phyloP scores from a whole-genome alignment of 2,113 vertebrate species.

The Candoia aspera region DNA sequence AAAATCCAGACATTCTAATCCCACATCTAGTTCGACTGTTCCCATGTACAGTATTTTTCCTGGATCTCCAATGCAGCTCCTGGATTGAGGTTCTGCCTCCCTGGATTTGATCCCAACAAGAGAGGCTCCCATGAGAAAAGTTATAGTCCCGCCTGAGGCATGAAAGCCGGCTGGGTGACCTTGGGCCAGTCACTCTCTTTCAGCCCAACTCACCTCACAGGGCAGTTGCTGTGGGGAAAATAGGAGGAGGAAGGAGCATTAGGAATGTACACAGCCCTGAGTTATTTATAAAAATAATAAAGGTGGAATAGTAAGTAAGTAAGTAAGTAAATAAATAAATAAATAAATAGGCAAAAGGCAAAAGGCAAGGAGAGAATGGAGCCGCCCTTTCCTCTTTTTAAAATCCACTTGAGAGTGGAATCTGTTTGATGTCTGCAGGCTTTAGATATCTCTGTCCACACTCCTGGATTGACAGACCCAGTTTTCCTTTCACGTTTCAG shows the following conservation, averaged over 20 bases:
- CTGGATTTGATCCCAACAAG: neutral
- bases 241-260: too few relatives aligned
- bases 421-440: neutral
- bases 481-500: neutral
- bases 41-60: neutral
- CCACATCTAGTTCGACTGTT: neutral
- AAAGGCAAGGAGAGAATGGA: neutral
- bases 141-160: too few relatives aligned
- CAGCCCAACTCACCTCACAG: too few relatives aligned
- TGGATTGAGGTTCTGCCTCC: neutral
- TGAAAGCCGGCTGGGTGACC: too few relatives aligned
- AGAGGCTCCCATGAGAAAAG: neutral
- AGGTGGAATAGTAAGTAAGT: too few relatives aligned
- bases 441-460: neutral
- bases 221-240: too few relatives aligned
- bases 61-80: neutral
- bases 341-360: neutral
- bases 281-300: too few relatives aligned
- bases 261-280: too few relatives aligned
- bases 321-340: neutral
- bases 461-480: neutral
- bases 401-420: neutral
- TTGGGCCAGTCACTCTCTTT: too few relatives aligned
- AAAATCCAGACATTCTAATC: neutral
- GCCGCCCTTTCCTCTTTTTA: neutral